A percentile compares a stretch with the other conserved stretches of the same genome.
phyloP scores from a whole-genome alignment of 1,140 invertebrate species.

The Saccostrea cuccullata region DNA sequence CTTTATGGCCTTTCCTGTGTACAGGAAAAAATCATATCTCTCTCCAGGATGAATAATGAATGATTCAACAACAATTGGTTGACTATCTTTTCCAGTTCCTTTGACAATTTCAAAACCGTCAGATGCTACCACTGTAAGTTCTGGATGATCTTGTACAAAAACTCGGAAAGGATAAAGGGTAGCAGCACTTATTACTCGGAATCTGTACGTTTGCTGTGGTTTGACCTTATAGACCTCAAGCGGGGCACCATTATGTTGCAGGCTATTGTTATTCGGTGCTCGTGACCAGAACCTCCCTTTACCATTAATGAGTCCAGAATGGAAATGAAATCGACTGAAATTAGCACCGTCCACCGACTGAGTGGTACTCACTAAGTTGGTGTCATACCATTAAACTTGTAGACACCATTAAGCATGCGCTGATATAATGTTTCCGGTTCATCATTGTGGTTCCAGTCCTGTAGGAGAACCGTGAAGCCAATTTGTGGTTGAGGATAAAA shows the following conservation, averaged over 20 bases:
- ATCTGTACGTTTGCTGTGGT: slow-evolving; percentile 47
- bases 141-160: slow-evolving; percentile 89
- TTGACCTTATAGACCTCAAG: slow-evolving; percentile 57
- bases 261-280: background rate
- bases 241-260: slow-evolving; percentile 78
- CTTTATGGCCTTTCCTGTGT: slow-evolving; percentile 78
- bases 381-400: too few species aligned
- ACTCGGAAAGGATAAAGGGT: slow-evolving; percentile 77
- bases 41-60: slow-evolving; percentile 83
- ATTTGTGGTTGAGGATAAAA: too few species aligned
- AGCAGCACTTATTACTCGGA: slow-evolving; percentile 68
- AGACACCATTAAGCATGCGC: too few species aligned
- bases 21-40: slow-evolving; percentile 90
- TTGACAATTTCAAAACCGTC: slow-evolving; percentile 84
- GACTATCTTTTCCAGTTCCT: slow-evolving; percentile 79
- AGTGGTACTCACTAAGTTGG: too few species aligned
- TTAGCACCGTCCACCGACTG: slow-evolving; percentile 10
- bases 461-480: too few species aligned
- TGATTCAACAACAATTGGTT: slow-evolving; percentile 82
- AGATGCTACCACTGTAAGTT: slow-evolving; percentile 86
- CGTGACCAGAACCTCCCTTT: slow-evolving; percentile 54
- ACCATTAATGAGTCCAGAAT: slow-evolving; percentile 59
- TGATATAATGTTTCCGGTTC: too few species aligned
- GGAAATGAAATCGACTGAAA: slow-evolving; percentile 55
- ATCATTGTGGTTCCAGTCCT: too few species aligned